Percentiles rank a stretch among this genome's conserved stretches.
These are phyloP conservation scores for Cyphomyrus plagiostoma DNA, from an alignment of 2,113 vertebrate genomes.

Conservation along the genomic window DNA sequence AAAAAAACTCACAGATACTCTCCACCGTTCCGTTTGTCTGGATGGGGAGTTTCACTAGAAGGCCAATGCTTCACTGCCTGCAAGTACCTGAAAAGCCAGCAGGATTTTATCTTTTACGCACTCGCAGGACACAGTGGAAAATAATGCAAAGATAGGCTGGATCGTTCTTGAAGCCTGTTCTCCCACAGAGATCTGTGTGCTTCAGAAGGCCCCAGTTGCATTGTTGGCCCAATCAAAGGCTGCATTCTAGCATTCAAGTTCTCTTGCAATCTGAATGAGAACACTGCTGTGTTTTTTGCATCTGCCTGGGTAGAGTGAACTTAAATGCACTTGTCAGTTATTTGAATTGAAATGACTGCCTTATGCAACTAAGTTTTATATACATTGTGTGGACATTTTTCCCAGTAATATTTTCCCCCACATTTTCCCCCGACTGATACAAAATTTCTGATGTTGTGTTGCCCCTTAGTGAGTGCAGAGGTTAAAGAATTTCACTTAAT, in stretches of 20 bases:
- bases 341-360: background rate
- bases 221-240: background rate
- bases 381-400: background rate
- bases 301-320: background rate
- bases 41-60: slow-evolving; percentile 43
- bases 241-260: background rate
- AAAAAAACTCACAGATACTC: slow-evolving; percentile 32
- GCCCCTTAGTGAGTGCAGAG: background rate
- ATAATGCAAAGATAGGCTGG: slow-evolving; percentile 51
- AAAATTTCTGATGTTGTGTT: background rate
- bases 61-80: slow-evolving; percentile 46
- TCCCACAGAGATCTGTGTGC: slow-evolving; percentile 17
- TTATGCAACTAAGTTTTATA: background rate
- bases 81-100: slow-evolving; percentile 40
- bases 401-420: background rate
- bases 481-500: background rate
- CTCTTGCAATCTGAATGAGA: background rate
- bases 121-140: slow-evolving; percentile 46
- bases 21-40: slow-evolving; percentile 25
- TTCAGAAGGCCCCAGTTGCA: background rate
- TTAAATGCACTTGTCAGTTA: background rate
- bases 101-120: slow-evolving; percentile 53
- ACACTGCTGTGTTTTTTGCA: background rate
- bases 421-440: background rate
- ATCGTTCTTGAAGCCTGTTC: slow-evolving; percentile 38